Evolutionary conservation across 37 sponge, comb jelly and placozoan species (phyloP), one percentile per base, ranked within the genome.

Genomic region (Oopsacas minuta): DNA sequence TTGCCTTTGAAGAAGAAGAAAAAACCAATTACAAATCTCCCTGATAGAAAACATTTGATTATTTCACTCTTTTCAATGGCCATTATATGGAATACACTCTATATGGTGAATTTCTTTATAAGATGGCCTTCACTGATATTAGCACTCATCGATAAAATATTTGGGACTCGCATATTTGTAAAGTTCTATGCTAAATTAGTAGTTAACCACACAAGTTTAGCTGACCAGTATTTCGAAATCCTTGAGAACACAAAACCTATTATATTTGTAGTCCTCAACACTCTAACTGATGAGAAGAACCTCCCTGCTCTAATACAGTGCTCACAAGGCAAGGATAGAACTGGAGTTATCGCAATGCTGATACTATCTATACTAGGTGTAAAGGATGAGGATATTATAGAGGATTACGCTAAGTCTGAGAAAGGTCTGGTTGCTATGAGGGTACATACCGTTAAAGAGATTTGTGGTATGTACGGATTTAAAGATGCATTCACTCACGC

Each of bases 311-410:
- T 94, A 49, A 86, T 94, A 1, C 94, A 94, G 81, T 94, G 94
- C 86, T 88, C 94, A 20, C 94, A 94, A 83, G 94, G 94, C 53
- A 94, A 94, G 86, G 94, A 94, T 39, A 81, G 94, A 0, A 94
- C 94, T 0, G 94, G 94, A 23, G 82, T 91, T 15, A 75, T 94
- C 8, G 51, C 91, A 35, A 90, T 87, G 0, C 34, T 94, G 25
- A 81, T 94, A 8, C 87, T 94, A 1, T 88, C 86, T 35, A 88
- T 88, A 38, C 82, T 91, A 36, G 92, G 81, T 22, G 92, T 94
- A 30, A 90, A 91, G 22, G 90, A 91, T 36, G 90, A 90, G 23
- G 75, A 53, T 25, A 90, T 94, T 84, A 85, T 88, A 23, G 35
- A 88, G 61, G 94, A 94, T 52, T 94, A 91, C 83, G 87, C 90